These are phyloP conservation scores for Saguinus oedipus DNA, from an alignment of 2,797 vertebrate species.

Conservation along the genomic window DNA sequence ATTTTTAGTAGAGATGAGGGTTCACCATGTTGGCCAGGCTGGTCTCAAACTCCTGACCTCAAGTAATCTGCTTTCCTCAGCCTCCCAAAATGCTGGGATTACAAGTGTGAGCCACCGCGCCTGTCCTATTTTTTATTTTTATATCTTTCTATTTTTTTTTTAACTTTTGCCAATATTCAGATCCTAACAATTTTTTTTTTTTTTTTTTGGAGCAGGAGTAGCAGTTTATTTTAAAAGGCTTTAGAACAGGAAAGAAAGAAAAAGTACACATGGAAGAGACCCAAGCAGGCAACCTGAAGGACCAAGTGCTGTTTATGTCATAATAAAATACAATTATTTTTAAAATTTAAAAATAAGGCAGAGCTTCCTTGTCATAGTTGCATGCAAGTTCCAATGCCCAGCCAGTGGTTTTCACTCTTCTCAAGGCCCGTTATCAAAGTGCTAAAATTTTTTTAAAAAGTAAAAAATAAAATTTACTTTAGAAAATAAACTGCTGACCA, in stretches of 20 bases:
- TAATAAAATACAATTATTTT: neutral
- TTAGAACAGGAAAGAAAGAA: neutral
- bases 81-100: neutral
- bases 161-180: neutral
- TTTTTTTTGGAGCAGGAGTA: neutral
- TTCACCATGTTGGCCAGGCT: neutral
- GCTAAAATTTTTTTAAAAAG: neutral
- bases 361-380: neutral
- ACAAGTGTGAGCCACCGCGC: neutral
- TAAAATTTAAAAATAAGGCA: neutral
- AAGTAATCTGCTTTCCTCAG: no score
- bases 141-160: neutral
- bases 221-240: neutral
- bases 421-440: neutral
- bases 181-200: neutral
- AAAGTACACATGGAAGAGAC: neutral
- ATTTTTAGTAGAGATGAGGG: neutral
- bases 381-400: neutral
- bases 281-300: neutral
- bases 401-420: neutral
- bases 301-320: neutral
- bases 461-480: constrained; percentile 46
- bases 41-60: no score
- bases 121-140: neutral
- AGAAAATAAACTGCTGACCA: constrained; percentile 43